Percentiles rank a stretch among this genome's conserved stretches.
Conservation (phyloP, 35 echinoderm and acorn worm genomes). For the Anneissia japonica region DNA sequence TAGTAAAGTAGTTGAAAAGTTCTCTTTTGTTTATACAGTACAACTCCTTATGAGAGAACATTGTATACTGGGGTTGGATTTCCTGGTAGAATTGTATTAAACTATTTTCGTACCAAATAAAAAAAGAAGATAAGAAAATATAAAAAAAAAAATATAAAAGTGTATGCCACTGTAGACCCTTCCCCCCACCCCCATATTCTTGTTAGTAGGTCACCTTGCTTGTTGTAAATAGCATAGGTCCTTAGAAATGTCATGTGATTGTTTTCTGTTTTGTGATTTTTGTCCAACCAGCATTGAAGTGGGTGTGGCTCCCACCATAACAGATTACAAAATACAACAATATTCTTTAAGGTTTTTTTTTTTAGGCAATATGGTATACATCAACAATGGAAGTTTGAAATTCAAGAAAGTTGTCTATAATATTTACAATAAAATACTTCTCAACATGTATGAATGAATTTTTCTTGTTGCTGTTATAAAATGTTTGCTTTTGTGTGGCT, state of each 20-base stretch:
- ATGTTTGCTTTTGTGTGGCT: no score
- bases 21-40: no score
- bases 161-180: not conserved
- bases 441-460: not conserved
- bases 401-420: not conserved
- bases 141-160: not conserved
- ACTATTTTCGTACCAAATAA: not conserved
- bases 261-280: not conserved
- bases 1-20: no score
- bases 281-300: not conserved
- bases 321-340: not conserved
- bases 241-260: not conserved
- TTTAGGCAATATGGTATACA: not conserved
- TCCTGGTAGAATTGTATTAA: not conserved
- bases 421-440: conserved; percentile 2
- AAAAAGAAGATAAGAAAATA: not conserved
- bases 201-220: not conserved
- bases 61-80: no score
- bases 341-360: not conserved
- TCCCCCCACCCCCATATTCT: not conserved
- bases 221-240: not conserved
- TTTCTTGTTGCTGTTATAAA: no score
- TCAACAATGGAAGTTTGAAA: not conserved
- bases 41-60: no score
- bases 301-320: not conserved